These are phyloP conservation scores for Sarcoramphus papa DNA, from an alignment of 2,797 vertebrate genomes.

Conservation along the genomic window DNA sequence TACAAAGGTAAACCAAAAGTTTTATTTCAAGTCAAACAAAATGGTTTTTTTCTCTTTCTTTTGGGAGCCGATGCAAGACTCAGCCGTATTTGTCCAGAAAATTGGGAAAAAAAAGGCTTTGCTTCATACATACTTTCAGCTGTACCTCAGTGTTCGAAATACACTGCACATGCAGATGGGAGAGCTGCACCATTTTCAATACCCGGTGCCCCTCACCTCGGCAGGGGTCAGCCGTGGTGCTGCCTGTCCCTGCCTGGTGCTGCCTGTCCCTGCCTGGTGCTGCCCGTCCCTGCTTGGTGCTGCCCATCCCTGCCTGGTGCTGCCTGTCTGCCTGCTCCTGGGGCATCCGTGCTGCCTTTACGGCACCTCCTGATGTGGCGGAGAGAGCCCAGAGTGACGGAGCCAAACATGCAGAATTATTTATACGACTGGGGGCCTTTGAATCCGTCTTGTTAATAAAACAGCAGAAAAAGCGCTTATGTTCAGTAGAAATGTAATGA, in stretches of 20 bases:
- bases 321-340: background rate
- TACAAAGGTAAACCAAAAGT: background rate
- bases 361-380: fast-evolving
- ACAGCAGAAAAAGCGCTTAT: background rate
- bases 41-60: fast-evolving
- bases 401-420: background rate
- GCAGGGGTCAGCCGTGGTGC: background rate
- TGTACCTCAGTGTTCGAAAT: fast-evolving
- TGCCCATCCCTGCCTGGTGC: background rate
- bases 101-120: background rate
- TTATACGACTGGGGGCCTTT: background rate
- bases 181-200: fast-evolving
- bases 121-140: fast-evolving
- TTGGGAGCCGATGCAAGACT: background rate
- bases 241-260: background rate
- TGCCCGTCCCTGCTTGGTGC: background rate
- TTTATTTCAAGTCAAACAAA: background rate
- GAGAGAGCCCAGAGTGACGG: background rate
- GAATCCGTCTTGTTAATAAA: background rate
- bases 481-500: background rate
- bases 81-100: background rate
- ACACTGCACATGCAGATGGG: fast-evolving
- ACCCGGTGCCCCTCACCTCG: background rate
- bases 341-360: background rate
- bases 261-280: background rate